Conservation (phyloP, 2,113 vertebrate species). For the Cygnus atratus region DNA sequence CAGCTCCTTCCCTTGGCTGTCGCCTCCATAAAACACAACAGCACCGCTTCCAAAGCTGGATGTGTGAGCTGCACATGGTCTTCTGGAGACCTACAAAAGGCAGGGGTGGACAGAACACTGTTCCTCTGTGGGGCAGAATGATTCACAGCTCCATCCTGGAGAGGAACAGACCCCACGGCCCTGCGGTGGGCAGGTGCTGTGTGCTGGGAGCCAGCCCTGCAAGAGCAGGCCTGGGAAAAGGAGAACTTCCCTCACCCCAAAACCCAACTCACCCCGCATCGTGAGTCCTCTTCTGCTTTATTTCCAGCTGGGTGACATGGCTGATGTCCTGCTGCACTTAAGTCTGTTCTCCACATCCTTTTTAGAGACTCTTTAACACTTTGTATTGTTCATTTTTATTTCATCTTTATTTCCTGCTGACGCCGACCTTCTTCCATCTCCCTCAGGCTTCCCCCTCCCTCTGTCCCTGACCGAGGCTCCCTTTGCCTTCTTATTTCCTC, state of each 20-base stretch:
- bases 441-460: not conserved
- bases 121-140: too few species aligned
- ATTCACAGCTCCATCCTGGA: too few species aligned
- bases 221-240: not conserved
- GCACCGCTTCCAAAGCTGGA: accelerated
- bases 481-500: conserved; percentile 1
- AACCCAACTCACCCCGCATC: accelerated
- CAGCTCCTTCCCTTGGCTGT: not conserved
- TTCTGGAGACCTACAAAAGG: not conserved
- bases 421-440: not conserved
- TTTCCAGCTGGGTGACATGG: not conserved
- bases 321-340: not conserved
- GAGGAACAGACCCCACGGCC: not conserved
- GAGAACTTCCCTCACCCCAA: not conserved
- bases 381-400: conserved; percentile 1
- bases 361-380: not conserved
- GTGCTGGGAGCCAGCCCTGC: not conserved
- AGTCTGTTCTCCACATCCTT: not conserved
- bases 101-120: too few species aligned
- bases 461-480: not conserved
- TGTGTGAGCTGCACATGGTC: accelerated
- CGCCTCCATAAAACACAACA: not conserved
- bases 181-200: too few species aligned
- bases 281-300: not conserved
- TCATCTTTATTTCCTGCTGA: conserved; percentile 34